These are phyloP conservation scores for Rhimphoctona megacephalus DNA, from an alignment of 2,888 invertebrate species.

Conservation along the genomic window DNA sequence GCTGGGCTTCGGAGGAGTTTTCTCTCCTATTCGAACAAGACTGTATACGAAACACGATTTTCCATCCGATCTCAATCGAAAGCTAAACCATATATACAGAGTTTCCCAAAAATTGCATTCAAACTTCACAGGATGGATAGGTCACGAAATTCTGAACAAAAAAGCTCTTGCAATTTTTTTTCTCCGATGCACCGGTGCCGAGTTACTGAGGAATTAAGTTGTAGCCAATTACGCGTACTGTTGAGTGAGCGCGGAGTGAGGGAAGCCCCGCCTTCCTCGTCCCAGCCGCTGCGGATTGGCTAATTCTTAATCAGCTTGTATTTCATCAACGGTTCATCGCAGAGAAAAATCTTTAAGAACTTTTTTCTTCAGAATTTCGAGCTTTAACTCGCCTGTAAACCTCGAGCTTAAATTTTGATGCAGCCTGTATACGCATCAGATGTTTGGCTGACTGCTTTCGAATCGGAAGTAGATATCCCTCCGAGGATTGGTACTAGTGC, in stretches of 20 bases:
- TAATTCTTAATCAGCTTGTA: not conserved
- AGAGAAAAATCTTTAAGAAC: not conserved
- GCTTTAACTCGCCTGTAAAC: not conserved
- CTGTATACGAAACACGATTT: not conserved
- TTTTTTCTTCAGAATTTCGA: not conserved
- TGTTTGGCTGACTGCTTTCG: slow-evolving; percentile 41
- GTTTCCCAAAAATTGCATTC: not conserved
- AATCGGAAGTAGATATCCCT: slow-evolving; percentile 45
- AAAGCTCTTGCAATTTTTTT: not conserved
- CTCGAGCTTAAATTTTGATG: not conserved
- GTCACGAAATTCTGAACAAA: not conserved
- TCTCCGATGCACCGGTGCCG: not conserved
- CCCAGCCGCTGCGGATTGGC: not conserved
- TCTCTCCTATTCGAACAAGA: not conserved
- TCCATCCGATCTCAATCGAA: not conserved
- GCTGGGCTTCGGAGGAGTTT: not conserved
- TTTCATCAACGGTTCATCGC: not conserved
- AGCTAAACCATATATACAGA: not conserved
- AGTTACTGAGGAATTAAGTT: not conserved
- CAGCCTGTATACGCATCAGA: slow-evolving; percentile 11
- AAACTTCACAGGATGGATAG: not conserved
- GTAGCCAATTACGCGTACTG: not conserved
- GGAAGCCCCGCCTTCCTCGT: not conserved
- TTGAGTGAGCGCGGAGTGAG: not conserved
- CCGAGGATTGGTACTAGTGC: slow-evolving; percentile 19